Conservation (phyloP, 2,113 vertebrate genomes). For the Peromyscus polionotus region DNA sequence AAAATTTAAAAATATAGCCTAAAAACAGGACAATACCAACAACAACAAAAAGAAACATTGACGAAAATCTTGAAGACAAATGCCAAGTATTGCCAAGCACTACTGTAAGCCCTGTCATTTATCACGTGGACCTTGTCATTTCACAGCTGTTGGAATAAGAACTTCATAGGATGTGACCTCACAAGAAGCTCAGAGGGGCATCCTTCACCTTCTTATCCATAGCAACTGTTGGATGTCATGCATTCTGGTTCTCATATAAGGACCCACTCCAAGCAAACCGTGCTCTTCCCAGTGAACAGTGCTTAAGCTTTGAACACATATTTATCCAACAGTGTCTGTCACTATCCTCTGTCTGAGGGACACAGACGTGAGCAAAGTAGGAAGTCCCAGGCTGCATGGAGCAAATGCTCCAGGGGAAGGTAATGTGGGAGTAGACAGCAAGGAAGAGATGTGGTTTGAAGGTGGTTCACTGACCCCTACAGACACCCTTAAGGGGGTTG, state of each 20-base stretch:
- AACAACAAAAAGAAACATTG: not conserved
- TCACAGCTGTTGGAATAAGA: not conserved
- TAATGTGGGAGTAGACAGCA: too few species aligned
- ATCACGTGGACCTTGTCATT: not conserved
- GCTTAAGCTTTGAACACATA: not conserved
- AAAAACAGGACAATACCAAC: not conserved
- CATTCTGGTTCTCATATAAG: not conserved
- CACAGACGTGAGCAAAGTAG: not conserved
- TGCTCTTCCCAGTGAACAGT: not conserved
- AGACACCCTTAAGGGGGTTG: not conserved
- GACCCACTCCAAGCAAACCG: not conserved
- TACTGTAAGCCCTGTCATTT: not conserved
- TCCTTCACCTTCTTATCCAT: not conserved
- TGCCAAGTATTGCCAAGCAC: not conserved
- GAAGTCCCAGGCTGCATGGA: not conserved
- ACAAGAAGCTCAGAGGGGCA: not conserved
- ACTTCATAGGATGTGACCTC: not conserved
- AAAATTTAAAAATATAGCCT: not conserved
- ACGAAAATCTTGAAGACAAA: not conserved
- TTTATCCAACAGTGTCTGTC: not conserved
- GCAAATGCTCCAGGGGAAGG: not conserved
- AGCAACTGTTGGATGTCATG: not conserved
- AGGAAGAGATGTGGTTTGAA: too few species aligned
- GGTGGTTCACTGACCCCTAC: too few species aligned
- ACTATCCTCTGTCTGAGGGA: not conserved